Evolutionary conservation across 2,797 vertebrate species (phyloP).

Genomic region (Myiotriccus ornatus): DNA sequence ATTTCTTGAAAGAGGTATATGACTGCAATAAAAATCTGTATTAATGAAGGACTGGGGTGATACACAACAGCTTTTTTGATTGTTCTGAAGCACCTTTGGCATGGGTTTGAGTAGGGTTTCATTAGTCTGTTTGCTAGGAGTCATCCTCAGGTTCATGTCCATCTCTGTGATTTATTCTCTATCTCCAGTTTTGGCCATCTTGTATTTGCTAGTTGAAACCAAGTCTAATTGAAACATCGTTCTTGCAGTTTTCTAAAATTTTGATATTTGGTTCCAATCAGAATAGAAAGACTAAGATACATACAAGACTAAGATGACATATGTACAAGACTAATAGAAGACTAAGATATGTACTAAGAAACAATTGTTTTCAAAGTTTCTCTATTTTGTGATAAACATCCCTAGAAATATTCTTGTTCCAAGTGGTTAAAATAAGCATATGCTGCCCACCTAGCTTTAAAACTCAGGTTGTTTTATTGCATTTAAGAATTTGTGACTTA

Average conservation of each 20-base stretch:
- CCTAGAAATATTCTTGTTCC: background rate
- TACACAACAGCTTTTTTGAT: background rate
- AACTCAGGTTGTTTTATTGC: background rate
- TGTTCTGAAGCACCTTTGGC: background rate
- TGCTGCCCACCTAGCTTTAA: background rate
- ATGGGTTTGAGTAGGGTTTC: background rate
- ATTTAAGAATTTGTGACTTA: background rate
- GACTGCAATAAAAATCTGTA: background rate
- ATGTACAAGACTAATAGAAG: background rate
- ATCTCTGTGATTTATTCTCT: fast-evolving
- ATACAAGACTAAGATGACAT: background rate
- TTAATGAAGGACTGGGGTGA: background rate
- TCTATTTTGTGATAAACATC: background rate
- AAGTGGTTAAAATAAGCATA: background rate
- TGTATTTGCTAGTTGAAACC: background rate
- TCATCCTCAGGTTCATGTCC: background rate
- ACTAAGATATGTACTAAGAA: background rate
- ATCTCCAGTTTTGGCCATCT: background rate
- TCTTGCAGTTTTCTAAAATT: background rate
- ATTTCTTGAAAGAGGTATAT: background rate
- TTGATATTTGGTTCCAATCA: fast-evolving
- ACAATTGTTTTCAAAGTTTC: background rate
- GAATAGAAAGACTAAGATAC: background rate
- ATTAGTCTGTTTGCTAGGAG: background rate
- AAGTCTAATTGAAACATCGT: background rate